Evolutionary conservation across 1,140 invertebrate genomes (phyloP), one percentile per base, ranked within the genome.

Genomic region (Bombus affinis): DNA sequence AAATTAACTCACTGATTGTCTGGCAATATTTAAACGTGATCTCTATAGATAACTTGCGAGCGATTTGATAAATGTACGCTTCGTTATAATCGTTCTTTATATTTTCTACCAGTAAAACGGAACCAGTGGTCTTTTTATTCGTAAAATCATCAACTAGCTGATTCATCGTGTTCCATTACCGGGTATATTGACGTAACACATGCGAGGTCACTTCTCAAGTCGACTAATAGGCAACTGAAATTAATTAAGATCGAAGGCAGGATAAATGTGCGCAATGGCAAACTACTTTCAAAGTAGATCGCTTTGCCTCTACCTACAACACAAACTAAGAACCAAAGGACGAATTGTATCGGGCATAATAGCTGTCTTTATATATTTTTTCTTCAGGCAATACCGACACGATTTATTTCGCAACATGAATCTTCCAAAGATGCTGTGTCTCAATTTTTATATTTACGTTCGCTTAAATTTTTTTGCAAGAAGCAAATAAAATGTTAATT

Each of bases 211-310:
- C 35, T 37, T 32, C 62, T 42, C 25, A n/a, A 74, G 47, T 66
- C 81, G 32, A 32, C 59, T 89, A 88, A 88, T 89, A 86, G 85
- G 32, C 87, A 75, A 85, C 88, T 88, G 88, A 89, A 89, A 88
- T 88, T 86, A 89, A 89, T 89, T 88, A 88, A 88, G 88, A 86
- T 86, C 87, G 79, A 37, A 25, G 13, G 53, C 65, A 32, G 79
- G 88, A 89, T 88, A 86, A 85, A 89, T 79, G 59, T 79, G 71
- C 12, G 13, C 44, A 53, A 62, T 44, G 37, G 86, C 32, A 44
- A 79, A 74, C 76, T 47, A 66, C 47, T 32, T 78, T 78, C 53
- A 39, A 83, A 47, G 18, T 18, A 77, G 72, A 65, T 71, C 72
- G 39, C 42, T 62, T 28, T 53, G 44, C 47, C 66, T 44, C 22